Conservation (phyloP, 2,888 invertebrate genomes). For the Rhimphoctona megacephalus region DNA sequence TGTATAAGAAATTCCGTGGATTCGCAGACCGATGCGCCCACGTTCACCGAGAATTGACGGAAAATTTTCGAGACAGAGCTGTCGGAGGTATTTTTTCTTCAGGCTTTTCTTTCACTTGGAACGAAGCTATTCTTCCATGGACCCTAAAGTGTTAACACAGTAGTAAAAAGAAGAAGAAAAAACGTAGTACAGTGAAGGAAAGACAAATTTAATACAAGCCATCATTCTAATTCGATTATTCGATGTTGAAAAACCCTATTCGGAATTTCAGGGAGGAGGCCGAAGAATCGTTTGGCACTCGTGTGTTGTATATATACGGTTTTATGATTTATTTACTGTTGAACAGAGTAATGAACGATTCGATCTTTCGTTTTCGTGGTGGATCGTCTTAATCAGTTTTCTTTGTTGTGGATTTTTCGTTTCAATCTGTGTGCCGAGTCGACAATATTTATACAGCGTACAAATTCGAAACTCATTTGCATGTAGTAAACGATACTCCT, state of each 20-base stretch:
- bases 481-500: slow-evolving; percentile 44
- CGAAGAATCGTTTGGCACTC: slow-evolving; percentile 20
- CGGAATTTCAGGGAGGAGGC: background rate
- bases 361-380: slow-evolving; percentile 23
- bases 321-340: slow-evolving; percentile 25
- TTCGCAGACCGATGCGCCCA: slow-evolving; percentile 58
- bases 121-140: slow-evolving; percentile 35
- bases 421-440: slow-evolving; percentile 10
- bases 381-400: slow-evolving; percentile 54
- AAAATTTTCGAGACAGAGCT: slow-evolving; percentile 13
- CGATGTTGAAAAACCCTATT: background rate
- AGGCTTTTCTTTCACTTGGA: slow-evolving; percentile 49
- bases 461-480: slow-evolving; percentile 38
- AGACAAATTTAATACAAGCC: slow-evolving; percentile 10
- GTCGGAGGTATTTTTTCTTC: slow-evolving; percentile 54
- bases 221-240: slow-evolving; percentile 29
- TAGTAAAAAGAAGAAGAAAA: slow-evolving; percentile 34
- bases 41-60: slow-evolving; percentile 41
- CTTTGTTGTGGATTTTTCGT: slow-evolving; percentile 34
- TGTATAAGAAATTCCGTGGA: slow-evolving; percentile 63
- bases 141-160: slow-evolving; percentile 14
- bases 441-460: slow-evolving; percentile 41
- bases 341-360: slow-evolving; percentile 28
- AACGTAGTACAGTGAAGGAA: slow-evolving; percentile 1
- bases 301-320: slow-evolving; percentile 20